Evolutionary conservation across 2,113 vertebrate genomes (phyloP).

Genomic region (Chinchilla lanigera): DNA sequence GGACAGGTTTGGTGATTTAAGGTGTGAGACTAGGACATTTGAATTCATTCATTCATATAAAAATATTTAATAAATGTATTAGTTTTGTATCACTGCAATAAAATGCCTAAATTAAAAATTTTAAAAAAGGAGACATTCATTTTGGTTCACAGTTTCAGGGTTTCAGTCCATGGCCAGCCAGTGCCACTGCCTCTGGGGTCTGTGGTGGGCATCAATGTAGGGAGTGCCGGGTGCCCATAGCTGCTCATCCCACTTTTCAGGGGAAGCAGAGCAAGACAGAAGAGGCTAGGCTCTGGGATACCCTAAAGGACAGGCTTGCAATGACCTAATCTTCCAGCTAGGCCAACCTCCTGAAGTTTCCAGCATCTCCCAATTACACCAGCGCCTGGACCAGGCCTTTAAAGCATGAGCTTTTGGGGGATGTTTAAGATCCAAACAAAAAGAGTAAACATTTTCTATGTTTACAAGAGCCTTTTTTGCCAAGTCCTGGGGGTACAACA

Average conservation of each 20-base stretch:
- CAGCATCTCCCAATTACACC: background rate
- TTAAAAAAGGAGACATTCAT: background rate
- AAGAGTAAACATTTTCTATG: background rate
- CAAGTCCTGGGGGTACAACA: background rate
- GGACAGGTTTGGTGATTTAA: background rate
- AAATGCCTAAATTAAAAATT: background rate
- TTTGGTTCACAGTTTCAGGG: background rate
- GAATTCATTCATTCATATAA: background rate
- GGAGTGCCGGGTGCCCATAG: background rate
- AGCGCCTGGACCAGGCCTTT: background rate
- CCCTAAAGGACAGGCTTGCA: background rate
- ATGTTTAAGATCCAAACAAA: background rate
- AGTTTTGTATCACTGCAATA: background rate
- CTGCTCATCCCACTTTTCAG: background rate
- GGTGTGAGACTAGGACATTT: background rate
- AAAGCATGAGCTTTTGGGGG: background rate
- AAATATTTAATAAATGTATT: background rate
- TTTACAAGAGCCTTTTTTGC: background rate
- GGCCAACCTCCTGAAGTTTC: background rate
- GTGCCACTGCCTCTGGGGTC: background rate
- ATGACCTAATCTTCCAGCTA: background rate
- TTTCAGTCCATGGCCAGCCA: background rate
- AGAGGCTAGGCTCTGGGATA: background rate
- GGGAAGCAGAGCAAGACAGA: background rate
- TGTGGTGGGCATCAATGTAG: background rate